Evolutionary conservation across 2,113 vertebrate genomes (phyloP).

Genomic region (Suricata suricatta): DNA sequence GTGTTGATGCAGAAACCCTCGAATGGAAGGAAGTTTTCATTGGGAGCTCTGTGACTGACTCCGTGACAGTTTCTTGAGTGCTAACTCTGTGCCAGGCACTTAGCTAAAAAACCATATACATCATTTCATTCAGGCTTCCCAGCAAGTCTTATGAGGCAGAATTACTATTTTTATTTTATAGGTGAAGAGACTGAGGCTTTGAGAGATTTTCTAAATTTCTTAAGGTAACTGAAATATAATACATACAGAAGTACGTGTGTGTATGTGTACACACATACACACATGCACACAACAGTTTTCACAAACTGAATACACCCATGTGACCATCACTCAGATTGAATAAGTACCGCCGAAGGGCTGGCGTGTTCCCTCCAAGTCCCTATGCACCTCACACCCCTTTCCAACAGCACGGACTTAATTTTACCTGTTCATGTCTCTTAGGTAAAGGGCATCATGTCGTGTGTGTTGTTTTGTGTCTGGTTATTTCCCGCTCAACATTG

Average conservation of each 20-base stretch:
- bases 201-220: background rate
- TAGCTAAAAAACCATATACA: background rate
- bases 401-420: background rate
- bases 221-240: background rate
- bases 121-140: background rate
- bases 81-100: background rate
- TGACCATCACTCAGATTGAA: background rate
- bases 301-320: background rate
- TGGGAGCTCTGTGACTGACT: background rate
- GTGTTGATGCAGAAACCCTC: background rate
- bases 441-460: background rate
- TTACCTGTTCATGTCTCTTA: background rate
- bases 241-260: background rate
- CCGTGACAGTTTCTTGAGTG: background rate
- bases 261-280: no score
- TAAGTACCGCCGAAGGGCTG: background rate
- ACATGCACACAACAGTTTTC: background rate
- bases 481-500: background rate
- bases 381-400: rapidly evolving
- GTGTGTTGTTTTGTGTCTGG: background rate
- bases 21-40: background rate
- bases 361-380: background rate
- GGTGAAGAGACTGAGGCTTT: background rate
- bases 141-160: background rate
- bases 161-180: background rate